These are phyloP conservation scores for Sarcophaga carnaria DNA, from an alignment of 2,888 invertebrate genomes.

Conservation along the genomic window DNA sequence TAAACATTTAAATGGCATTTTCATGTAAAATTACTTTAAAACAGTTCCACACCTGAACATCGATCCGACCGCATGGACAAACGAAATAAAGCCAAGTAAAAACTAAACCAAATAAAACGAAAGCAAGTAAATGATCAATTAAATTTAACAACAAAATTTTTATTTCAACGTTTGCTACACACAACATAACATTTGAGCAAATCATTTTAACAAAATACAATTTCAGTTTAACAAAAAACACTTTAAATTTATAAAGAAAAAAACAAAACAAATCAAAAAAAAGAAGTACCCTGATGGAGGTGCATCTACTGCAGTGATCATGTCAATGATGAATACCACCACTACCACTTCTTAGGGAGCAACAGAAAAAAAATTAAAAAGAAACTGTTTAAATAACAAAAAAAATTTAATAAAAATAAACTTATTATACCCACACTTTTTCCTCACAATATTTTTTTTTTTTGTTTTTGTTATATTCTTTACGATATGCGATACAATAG, in stretches of 20 bases:
- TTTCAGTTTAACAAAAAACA: conserved; percentile 19
- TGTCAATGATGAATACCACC: conserved; percentile 19
- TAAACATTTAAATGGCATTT: conserved; percentile 60
- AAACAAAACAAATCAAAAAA: not conserved
- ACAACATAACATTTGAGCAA: conserved; percentile 34
- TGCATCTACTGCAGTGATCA: not conserved
- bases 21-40: conserved; percentile 57
- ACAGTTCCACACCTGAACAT: conserved; percentile 59
- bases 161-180: conserved; percentile 17
- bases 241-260: too few species aligned
- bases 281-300: not conserved
- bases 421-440: conserved; percentile 66
- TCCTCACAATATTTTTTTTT: conserved; percentile 7
- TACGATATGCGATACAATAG: not conserved
- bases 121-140: conserved; percentile 60
- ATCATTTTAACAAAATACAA: conserved; percentile 48
- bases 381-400: conserved; percentile 43
- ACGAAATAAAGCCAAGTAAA: conserved; percentile 41
- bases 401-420: conserved; percentile 9
- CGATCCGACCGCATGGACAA: not conserved
- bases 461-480: not conserved
- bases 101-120: conserved; percentile 27
- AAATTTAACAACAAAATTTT: conserved; percentile 65
- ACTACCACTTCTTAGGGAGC: conserved; percentile 63
- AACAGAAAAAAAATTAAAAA: conserved; percentile 32